A percentile compares a stretch with the other conserved stretches of the same genome.
Conservation (phyloP, 2,113 vertebrate species). For the Panurus biarmicus region DNA sequence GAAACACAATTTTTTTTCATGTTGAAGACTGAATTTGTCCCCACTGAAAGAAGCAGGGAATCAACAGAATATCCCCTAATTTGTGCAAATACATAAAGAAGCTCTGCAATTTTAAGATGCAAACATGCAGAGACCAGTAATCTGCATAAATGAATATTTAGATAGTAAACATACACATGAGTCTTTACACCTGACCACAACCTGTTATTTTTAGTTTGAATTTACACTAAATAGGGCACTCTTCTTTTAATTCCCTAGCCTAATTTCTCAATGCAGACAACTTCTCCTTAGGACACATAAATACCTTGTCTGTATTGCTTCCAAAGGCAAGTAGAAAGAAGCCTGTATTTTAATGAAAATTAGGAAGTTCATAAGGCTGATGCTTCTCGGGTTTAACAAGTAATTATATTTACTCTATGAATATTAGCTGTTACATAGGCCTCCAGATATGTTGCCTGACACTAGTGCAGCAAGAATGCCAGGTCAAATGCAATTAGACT, state of each 20-base stretch:
- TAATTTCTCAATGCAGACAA: neutral
- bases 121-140: neutral
- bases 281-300: neutral
- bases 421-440: neutral
- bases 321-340: neutral
- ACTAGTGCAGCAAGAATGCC: neutral
- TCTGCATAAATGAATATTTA: neutral
- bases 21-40: neutral
- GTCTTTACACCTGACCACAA: neutral
- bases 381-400: neutral
- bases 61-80: neutral
- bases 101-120: neutral
- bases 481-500: conserved; percentile 52
- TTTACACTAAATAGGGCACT: neutral
- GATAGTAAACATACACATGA: neutral
- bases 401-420: neutral
- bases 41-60: neutral
- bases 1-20: neutral
- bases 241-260: neutral
- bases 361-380: neutral
- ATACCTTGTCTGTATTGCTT: neutral
- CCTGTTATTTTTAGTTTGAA: neutral
- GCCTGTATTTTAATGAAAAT: neutral
- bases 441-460: conserved; percentile 11
- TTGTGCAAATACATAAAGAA: neutral